Conservation (phyloP, 1,140 invertebrate species). For the Drosophila triauraria region DNA sequence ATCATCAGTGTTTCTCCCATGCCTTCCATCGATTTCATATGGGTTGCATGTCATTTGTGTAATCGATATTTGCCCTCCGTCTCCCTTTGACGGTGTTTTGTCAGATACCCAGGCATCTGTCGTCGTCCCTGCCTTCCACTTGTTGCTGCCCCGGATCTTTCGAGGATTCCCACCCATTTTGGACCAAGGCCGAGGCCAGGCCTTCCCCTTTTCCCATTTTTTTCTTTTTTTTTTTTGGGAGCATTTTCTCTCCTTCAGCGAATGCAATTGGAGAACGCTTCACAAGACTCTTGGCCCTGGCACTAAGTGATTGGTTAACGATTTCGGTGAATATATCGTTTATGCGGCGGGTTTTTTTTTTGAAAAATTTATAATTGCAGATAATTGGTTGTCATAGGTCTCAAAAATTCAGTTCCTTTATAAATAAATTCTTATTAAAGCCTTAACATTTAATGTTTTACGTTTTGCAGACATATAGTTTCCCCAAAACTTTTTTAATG, state of each 20-base stretch:
- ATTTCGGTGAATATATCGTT: slow-evolving; percentile 16
- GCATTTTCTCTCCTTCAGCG: not conserved
- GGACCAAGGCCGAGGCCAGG: slow-evolving; percentile 52
- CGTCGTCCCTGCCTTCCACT: slow-evolving; percentile 15
- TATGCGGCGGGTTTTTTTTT: slow-evolving; percentile 11
- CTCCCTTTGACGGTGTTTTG: not conserved
- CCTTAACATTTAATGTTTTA: too few relatives aligned
- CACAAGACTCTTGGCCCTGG: slow-evolving; percentile 41
- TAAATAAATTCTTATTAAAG: not conserved
- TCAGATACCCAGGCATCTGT: slow-evolving; percentile 6
- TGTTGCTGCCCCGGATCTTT: slow-evolving; percentile 28
- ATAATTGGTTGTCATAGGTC: too few relatives aligned
- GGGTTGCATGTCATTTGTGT: slow-evolving; percentile 43
- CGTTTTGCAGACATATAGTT: not conserved
- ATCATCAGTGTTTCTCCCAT: not conserved
- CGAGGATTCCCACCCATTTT: slow-evolving; percentile 6
- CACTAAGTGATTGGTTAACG: slow-evolving; percentile 33
- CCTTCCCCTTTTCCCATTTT: not conserved
- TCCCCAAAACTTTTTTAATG: too few relatives aligned
- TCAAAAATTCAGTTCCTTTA: not conserved
- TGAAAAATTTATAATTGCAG: not conserved
- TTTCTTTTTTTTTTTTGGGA: too few relatives aligned
- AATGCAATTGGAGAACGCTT: slow-evolving; percentile 60
- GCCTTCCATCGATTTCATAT: slow-evolving; percentile 10
- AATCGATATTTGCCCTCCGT: slow-evolving; percentile 27